Percentiles rank a stretch among this genome's conserved stretches.
phyloP scores from a whole-genome alignment of 2,888 invertebrate genomes.

The Tetranychus truncatus region DNA sequence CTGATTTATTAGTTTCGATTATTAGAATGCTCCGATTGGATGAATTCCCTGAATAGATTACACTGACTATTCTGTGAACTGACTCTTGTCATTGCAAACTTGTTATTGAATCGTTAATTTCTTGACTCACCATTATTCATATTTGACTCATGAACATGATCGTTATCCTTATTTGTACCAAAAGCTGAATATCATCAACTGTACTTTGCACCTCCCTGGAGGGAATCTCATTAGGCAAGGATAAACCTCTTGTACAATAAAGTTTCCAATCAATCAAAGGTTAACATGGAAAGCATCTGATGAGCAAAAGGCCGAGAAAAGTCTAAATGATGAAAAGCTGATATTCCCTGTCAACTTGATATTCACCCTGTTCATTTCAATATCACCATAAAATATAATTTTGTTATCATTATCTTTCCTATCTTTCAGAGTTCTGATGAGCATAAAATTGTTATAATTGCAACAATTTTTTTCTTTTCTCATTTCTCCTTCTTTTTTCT shows the following conservation, averaged over 20 bases:
- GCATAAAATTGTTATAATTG: not conserved
- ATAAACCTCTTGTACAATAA: not conserved
- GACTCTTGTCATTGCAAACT: no score
- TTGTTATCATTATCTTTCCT: not conserved
- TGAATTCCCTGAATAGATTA: no score
- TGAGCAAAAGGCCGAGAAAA: not conserved
- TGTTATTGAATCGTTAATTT: no score
- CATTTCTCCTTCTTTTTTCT: no score
- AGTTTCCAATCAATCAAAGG: not conserved
- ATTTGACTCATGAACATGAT: no score
- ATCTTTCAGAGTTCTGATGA: not conserved
- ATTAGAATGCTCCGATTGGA: no score
- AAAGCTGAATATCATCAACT: no score
- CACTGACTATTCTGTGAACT: no score
- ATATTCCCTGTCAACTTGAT: not conserved
- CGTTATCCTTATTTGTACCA: no score
- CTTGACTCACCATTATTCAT: no score
- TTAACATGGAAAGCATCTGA: not conserved
- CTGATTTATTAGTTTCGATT: no score
- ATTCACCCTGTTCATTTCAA: not conserved
- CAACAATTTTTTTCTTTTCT: no score
- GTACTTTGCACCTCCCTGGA: not conserved
- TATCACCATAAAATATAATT: not conserved
- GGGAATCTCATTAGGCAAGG: not conserved
- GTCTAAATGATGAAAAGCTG: not conserved